Evolutionary conservation across 2,113 vertebrate genomes (phyloP), one percentile per base, ranked within the genome.

Genomic region (Oreochromis aureus): DNA sequence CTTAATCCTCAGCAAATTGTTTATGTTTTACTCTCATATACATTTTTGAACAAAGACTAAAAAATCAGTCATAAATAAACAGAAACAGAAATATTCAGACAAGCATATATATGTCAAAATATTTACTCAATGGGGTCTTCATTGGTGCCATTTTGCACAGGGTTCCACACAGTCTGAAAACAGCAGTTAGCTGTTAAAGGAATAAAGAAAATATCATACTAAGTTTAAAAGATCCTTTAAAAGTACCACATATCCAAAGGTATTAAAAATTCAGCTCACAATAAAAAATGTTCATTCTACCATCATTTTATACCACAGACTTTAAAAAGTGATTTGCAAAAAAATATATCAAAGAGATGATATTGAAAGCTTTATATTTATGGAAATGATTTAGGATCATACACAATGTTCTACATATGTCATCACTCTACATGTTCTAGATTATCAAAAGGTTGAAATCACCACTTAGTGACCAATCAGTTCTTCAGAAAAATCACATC

Each of bases 161-260:
- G 7, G 1, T 1, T 1, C 13, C 6, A 27, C 5, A 58, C 1
- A 1, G 48, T 0, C 1, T 2, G 0, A 54, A 90, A 59, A 24
- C 46, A 53, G 1, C 0, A 1, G 6, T 0, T 15, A 7, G 5
- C 10, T 5, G 7, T 48, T 58, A 58, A 27, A 58, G 6, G 12
- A 27, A 58, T 24, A 58, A 58, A 24, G 55, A 24, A 24, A 55
- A 55, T 22, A 22, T 55, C 54, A 24, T 4, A 55, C 5, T 55
- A 11, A 11, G n/a, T 3, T 55, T 22, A 55, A 55, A 11, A 55
- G n/a, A 3, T 12, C 24, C 1, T 8, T 58, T 58, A 30, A 16
- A 59, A 7, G 27, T 34, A 3, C 30, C 30, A 19, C 30, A 63
- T 63, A 34, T 18, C 2, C 16, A 63, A 34, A 6, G 30, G 59